Conservation (phyloP, 2,888 invertebrate genomes). For the Phengaris arion region DNA sequence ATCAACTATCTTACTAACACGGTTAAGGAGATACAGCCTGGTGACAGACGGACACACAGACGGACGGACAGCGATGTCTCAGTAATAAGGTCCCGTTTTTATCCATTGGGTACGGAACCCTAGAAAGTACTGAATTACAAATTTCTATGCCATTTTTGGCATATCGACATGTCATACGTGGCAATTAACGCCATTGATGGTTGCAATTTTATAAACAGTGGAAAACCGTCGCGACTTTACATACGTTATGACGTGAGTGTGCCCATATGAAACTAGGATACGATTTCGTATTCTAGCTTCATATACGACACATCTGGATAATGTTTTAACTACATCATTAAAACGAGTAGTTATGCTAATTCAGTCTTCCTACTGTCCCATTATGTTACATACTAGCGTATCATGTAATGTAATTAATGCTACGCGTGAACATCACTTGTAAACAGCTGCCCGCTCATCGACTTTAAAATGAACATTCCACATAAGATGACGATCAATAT, state of each 20-base stretch:
- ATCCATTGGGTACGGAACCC: too few relatives aligned
- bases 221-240: not conserved
- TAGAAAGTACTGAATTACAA: too few relatives aligned
- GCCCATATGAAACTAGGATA: not conserved
- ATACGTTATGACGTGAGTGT: not conserved
- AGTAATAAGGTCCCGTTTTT: too few relatives aligned
- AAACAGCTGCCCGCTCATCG: conserved; percentile 22
- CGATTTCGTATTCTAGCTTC: conserved; percentile 1
- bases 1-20: too few relatives aligned
- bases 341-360: conserved; percentile 21
- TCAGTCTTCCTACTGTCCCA: conserved; percentile 18
- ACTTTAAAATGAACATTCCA: conserved; percentile 28
- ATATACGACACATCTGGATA: not conserved
- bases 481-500: conserved; percentile 14
- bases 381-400: conserved; percentile 7
- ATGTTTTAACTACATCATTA: not conserved
- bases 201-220: not conserved
- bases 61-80: too few relatives aligned
- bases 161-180: too few relatives aligned
- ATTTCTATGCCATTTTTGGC: too few relatives aligned
- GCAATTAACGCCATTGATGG: too few relatives aligned
- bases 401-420: conserved; percentile 23
- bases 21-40: too few relatives aligned
- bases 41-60: too few relatives aligned
- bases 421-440: conserved; percentile 6